phyloP scores from a whole-genome alignment of 2,888 invertebrate genomes.

The Ochropleura leucogaster region DNA sequence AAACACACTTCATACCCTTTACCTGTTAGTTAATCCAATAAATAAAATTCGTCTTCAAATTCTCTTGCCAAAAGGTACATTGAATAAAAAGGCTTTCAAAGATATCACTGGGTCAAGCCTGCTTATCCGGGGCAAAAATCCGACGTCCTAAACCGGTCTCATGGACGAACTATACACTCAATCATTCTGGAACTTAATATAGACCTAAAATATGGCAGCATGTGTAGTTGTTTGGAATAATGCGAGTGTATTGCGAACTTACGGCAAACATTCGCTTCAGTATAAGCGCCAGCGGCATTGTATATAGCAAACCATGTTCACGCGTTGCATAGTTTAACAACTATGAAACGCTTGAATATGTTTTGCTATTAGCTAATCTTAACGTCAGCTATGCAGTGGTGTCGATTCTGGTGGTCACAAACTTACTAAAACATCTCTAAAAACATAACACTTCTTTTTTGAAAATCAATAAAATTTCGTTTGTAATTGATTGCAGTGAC shows the following conservation, averaged over 20 bases:
- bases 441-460: no score
- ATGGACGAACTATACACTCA: slow-evolving; percentile 6
- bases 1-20: slow-evolving; percentile 6
- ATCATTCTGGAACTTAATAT: not conserved
- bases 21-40: slow-evolving; percentile 19
- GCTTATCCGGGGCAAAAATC: slow-evolving; percentile 15
- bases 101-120: slow-evolving; percentile 2
- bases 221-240: not conserved
- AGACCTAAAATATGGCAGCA: not conserved
- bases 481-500: no score
- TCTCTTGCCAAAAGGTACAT: not conserved
- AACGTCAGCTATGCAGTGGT: not conserved
- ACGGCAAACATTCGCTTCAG: slow-evolving; percentile 3
- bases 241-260: slow-evolving; percentile 11
- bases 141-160: not conserved
- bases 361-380: not conserved
- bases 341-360: no score
- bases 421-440: no score
- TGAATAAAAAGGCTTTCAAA: slow-evolving; percentile 19
- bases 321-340: not conserved
- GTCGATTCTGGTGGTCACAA: no score
- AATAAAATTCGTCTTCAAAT: slow-evolving; percentile 30
- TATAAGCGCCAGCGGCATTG: slow-evolving; percentile 18
- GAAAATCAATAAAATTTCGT: no score
- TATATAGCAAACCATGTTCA: slow-evolving; percentile 22